Conservation (phyloP, 2,113 vertebrate species). For the Melanotaenia duboulayi region DNA sequence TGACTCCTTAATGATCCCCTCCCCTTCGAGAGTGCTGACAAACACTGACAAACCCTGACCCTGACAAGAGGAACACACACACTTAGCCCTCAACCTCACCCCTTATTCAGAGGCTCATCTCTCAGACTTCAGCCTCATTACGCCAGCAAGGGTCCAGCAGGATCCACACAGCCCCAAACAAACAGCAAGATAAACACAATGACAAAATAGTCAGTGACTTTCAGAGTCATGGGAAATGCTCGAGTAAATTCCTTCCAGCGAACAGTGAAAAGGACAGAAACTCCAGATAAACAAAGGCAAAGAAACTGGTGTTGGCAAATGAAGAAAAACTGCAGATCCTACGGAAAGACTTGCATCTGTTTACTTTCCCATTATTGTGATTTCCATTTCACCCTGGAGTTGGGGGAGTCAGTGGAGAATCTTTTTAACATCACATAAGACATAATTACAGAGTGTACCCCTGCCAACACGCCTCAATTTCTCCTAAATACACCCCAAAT, state of each 20-base stretch:
- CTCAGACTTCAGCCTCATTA: conserved; percentile 59
- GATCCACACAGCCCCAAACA: conserved; percentile 33
- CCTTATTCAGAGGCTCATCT: conserved; percentile 64
- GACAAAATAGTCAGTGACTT: conserved; percentile 55
- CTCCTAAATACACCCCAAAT: conserved; percentile 80
- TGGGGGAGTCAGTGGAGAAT: conserved; percentile 68
- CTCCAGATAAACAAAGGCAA: conserved; percentile 53
- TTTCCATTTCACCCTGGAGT: conserved; percentile 66
- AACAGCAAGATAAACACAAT: conserved; percentile 59
- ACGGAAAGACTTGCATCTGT: conserved; percentile 48
- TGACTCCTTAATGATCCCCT: conserved; percentile 73
- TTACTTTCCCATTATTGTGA: conserved; percentile 49
- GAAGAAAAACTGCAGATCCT: conserved; percentile 28
- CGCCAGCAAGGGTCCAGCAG: conserved; percentile 32
- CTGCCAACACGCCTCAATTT: conserved; percentile 70
- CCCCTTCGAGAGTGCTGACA: conserved; percentile 62
- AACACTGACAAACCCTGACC: conserved; percentile 68
- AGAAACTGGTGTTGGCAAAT: conserved; percentile 4
- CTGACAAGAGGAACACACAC: conserved; percentile 75
- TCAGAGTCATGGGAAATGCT: conserved; percentile 43
- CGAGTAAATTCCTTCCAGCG: conserved; percentile 57
- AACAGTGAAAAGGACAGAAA: conserved; percentile 41
- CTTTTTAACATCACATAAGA: conserved; percentile 73
- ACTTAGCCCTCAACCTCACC: conserved; percentile 56
- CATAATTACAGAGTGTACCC: conserved; percentile 70